Conservation (phyloP, 2,113 vertebrate genomes). For the Otolemur garnettii region DNA sequence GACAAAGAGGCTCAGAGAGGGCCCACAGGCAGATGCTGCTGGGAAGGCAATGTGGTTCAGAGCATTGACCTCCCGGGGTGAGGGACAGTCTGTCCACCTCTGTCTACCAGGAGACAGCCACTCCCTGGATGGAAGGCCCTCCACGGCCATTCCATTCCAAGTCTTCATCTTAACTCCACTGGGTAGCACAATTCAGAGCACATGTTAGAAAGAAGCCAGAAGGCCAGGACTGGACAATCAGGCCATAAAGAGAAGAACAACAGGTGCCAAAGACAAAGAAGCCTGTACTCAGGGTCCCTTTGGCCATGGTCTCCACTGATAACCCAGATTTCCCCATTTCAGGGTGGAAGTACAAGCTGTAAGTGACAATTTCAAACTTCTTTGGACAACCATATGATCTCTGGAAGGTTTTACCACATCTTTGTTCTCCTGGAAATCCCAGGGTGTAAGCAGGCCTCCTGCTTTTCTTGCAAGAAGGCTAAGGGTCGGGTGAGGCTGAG, state of each 20-base stretch:
- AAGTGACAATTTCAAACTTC: not conserved
- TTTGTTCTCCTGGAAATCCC: slow-evolving; percentile 51
- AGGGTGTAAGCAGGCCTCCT: not conserved
- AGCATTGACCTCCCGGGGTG: slow-evolving; percentile 50
- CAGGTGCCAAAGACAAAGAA: slow-evolving; percentile 52
- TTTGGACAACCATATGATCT: not conserved
- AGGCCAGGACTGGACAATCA: slow-evolving; percentile 37
- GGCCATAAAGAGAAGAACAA: not conserved
- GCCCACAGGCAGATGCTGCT: slow-evolving; percentile 75
- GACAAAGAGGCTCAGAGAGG: slow-evolving; percentile 81
- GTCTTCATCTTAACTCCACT: slow-evolving; percentile 32
- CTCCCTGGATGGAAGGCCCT: slow-evolving; percentile 39
- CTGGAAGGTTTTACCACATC: slow-evolving; percentile 30
- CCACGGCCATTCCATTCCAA: slow-evolving; percentile 50
- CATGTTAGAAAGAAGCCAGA: slow-evolving; percentile 18
- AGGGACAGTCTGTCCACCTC: slow-evolving; percentile 47
- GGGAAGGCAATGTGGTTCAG: slow-evolving; percentile 75
- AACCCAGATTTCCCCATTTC: not conserved
- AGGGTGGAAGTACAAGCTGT: not conserved
- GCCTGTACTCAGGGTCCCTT: not conserved
- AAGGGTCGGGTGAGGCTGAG: slow-evolving; percentile 37
- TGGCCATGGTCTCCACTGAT: not conserved
- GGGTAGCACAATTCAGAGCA: not conserved
- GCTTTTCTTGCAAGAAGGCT: slow-evolving; percentile 26
- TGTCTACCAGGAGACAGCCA: slow-evolving; percentile 30